Base-by-base conservation (phyloP, 2,113 vertebrate genomes). In the Nestor notabilis region DNA sequence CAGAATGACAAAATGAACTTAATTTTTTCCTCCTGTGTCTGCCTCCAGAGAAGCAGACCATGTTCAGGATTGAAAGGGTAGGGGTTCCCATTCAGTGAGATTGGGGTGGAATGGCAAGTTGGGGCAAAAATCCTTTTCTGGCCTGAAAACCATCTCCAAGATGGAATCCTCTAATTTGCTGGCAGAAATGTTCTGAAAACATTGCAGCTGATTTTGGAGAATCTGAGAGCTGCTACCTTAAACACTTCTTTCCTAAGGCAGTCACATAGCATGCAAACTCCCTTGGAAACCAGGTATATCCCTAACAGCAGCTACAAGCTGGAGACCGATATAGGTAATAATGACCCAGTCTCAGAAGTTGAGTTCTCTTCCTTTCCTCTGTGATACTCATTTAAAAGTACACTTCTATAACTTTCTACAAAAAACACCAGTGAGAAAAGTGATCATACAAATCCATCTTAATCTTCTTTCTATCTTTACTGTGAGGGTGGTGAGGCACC, bases 21-120 rank as follows among this genome's bases (percentile, higher is more conserved):
- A 1, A 18, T 53, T 84, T 66, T 63, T 71, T 83, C 28, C 19
- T 66, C 3, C 24, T 29, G 11, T 50, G 23, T 35, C 31, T 71
- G 21, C 11, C 28, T 96, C 9, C 61, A 53, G 52, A 79, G 50
- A 75, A 58, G 9, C 16, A 52, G 16, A 65, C 11, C 9, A 27
- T 7, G 5, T 84, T 10, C 37, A 71, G 0, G 0, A 13, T 50
- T 77, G 39, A 41, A 64, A 69, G 6, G 29, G 18, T 5, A 66
- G 21, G 21, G 5, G 4, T 15, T 87, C 31, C 25, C 0, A 0
- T 58, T 49, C 8, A 24, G 3, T 28, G 25, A 68, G 8, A 17
- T 10, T 3, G 0, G 29, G 4, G 5, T 65, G 65, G 33, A 83
- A 55, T 13, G 10, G 19, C 0, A 5, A 81, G 24, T 35, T 89